A percentile compares a stretch with the other conserved stretches of the same genome.
Conservation (phyloP, 2,113 vertebrate genomes). For the Chunga burmeisteri region DNA sequence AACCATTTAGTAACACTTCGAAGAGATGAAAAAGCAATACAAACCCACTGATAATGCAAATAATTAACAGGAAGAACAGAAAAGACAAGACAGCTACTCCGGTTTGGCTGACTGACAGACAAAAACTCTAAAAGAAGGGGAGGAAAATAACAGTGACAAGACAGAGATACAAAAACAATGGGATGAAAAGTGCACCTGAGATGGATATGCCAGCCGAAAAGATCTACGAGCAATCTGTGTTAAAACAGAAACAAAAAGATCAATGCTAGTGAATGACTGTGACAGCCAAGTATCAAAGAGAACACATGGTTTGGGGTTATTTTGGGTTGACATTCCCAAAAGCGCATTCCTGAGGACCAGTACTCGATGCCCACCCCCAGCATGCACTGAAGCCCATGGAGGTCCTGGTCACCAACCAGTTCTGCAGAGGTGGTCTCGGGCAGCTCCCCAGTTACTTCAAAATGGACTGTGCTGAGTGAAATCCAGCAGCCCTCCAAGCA, state of each 20-base stretch:
- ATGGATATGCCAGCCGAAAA: conserved; percentile 76
- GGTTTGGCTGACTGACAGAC: not conserved
- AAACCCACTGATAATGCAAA: conserved; percentile 24
- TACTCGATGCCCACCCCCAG: not conserved
- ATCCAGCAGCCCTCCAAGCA: not conserved
- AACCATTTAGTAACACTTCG: conserved; percentile 27
- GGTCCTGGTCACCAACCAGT: not conserved
- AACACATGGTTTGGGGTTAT: not conserved
- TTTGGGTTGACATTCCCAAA: not conserved
- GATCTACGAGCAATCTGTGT: conserved; percentile 82
- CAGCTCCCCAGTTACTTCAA: not conserved
- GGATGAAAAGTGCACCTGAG: conserved; percentile 80
- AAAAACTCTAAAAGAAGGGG: not conserved
- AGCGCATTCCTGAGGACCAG: not conserved
- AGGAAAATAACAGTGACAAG: conserved; percentile 11
- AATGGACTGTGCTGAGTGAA: not conserved
- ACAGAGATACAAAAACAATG: conserved; percentile 55
- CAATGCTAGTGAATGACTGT: conserved; percentile 53
- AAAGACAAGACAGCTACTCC: not conserved
- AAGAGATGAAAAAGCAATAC: conserved; percentile 41
- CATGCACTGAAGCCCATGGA: not conserved
- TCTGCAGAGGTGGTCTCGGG: not conserved
- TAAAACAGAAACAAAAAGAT: conserved; percentile 74
- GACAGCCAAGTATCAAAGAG: conserved; percentile 39
- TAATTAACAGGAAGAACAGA: conserved; percentile 16